Evolutionary conservation across 2,888 invertebrate species (phyloP).

Genomic region (Ichneumoninae sp.): DNA sequence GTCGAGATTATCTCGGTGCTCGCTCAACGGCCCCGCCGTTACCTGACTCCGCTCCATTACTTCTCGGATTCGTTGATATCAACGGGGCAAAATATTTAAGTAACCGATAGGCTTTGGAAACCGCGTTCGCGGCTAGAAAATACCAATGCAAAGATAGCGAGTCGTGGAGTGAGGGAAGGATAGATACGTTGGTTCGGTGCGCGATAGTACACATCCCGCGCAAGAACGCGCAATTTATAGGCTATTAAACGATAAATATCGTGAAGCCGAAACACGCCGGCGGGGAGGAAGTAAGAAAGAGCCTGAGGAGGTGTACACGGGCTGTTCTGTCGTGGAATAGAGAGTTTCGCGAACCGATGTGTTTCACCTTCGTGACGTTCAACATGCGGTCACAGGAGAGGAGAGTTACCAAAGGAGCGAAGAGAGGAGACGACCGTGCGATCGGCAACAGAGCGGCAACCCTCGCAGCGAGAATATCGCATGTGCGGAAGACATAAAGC

Average conservation of each 20-base stretch:
- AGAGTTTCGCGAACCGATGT: constrained; percentile 56
- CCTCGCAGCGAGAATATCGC: constrained; percentile 59
- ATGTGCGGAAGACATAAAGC: constrained; percentile 68
- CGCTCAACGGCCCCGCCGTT: constrained; percentile 19
- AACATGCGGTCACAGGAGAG: constrained; percentile 18
- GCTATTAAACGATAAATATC: constrained; percentile 68
- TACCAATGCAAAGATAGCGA: constrained; percentile 16
- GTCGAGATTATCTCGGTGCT: constrained; percentile 56
- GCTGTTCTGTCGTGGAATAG: constrained; percentile 32
- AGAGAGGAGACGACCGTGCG: constrained; percentile 46
- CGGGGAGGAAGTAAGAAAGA: constrained; percentile 31
- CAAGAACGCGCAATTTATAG: constrained; percentile 60
- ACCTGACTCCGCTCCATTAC: constrained; percentile 26
- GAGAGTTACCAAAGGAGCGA: background rate
- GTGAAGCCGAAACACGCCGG: constrained; percentile 35
- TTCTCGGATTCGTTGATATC: constrained; percentile 20
- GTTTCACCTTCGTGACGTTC: constrained; percentile 65
- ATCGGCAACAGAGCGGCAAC: constrained; percentile 52
- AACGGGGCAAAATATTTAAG: constrained; percentile 60
- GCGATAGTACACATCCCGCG: constrained; percentile 44
- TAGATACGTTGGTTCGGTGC: constrained; percentile 47
- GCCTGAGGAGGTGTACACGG: constrained; percentile 28
- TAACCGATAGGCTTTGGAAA: constrained; percentile 43
- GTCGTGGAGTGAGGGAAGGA: constrained; percentile 28
- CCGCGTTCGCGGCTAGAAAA: constrained; percentile 10